A percentile compares a stretch with the other conserved stretches of the same genome.
These are phyloP conservation scores for Falco naumanni DNA, from an alignment of 2,797 vertebrate genomes.

Conservation along the genomic window DNA sequence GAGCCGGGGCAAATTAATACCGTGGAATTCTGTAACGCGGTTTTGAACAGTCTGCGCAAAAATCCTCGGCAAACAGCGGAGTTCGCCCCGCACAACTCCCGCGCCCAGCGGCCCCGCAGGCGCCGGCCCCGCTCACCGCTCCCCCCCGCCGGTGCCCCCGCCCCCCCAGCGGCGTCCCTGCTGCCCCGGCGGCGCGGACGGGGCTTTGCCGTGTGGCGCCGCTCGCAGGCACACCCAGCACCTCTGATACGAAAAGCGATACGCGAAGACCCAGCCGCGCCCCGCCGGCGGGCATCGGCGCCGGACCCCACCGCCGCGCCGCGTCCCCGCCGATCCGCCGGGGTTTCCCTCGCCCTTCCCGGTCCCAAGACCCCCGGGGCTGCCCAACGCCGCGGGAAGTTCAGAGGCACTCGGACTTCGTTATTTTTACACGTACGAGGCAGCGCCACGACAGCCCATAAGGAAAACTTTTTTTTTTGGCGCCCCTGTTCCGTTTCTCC, in stretches of 20 bases:
- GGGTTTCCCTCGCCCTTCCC: background rate
- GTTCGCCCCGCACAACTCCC: accelerated
- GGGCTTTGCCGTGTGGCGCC: accelerated
- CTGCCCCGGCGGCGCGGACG: accelerated
- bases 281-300: background rate
- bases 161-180: accelerated
- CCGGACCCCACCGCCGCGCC: accelerated
- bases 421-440: accelerated
- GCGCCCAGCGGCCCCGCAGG: background rate
- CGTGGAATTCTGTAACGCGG: accelerated
- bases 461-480: background rate
- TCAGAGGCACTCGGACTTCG: accelerated
- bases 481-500: accelerated
- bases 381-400: background rate
- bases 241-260: accelerated
- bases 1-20: background rate
- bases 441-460: accelerated
- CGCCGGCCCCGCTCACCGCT: accelerated
- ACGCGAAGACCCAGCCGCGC: accelerated
- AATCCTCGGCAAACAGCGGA: accelerated
- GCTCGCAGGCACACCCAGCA: accelerated
- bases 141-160: accelerated
- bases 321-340: accelerated
- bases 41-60: background rate
- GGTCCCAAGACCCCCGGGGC: background rate